A percentile compares a stretch with the other conserved stretches of the same genome.
phyloP scores from a whole-genome alignment of 2,797 vertebrate species.

The Hylomyscus alleni region DNA sequence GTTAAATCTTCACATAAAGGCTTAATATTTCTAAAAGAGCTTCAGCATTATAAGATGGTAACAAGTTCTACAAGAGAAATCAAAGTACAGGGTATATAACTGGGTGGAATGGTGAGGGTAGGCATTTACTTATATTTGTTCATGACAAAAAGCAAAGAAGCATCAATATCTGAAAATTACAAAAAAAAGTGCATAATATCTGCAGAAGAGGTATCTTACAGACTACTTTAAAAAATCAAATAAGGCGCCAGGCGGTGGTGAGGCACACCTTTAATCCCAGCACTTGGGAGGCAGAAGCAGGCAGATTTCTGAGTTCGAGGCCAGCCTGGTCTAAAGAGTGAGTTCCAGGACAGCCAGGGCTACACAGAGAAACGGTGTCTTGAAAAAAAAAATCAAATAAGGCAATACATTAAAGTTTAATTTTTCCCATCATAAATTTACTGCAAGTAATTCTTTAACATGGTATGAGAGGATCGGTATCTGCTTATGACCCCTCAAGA shows the following conservation, averaged over 20 bases:
- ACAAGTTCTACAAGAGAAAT: neutral
- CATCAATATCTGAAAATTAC: neutral
- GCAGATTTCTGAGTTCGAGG: too few relatives aligned
- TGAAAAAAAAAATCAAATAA: slow-evolving; percentile 91
- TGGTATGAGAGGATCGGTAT: slow-evolving; percentile 14
- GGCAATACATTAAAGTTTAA: slow-evolving; percentile 89
- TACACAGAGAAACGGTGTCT: too few relatives aligned
- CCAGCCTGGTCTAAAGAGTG: too few relatives aligned
- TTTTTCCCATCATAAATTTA: slow-evolving; percentile 74
- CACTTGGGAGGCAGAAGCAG: too few relatives aligned
- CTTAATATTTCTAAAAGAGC: slow-evolving; percentile 25
- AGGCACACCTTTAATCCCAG: too few relatives aligned
- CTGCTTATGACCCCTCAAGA: neutral
- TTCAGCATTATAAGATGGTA: neutral
- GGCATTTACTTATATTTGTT: slow-evolving; percentile 83
- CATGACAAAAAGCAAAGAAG: slow-evolving; percentile 67
- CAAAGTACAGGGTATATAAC: neutral
- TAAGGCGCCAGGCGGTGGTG: too few relatives aligned
- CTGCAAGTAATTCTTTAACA: slow-evolving; percentile 69
- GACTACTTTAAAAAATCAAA: too few relatives aligned
- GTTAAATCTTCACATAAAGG: neutral
- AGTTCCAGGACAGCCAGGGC: too few relatives aligned
- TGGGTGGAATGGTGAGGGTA: neutral
- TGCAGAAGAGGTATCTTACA: slow-evolving; percentile 86
- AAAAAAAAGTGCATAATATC: slow-evolving; percentile 56